Percentiles rank a stretch among this genome's conserved stretches.
Conservation (phyloP, 2,888 invertebrate species). For the Spilosoma lubricipeda region DNA sequence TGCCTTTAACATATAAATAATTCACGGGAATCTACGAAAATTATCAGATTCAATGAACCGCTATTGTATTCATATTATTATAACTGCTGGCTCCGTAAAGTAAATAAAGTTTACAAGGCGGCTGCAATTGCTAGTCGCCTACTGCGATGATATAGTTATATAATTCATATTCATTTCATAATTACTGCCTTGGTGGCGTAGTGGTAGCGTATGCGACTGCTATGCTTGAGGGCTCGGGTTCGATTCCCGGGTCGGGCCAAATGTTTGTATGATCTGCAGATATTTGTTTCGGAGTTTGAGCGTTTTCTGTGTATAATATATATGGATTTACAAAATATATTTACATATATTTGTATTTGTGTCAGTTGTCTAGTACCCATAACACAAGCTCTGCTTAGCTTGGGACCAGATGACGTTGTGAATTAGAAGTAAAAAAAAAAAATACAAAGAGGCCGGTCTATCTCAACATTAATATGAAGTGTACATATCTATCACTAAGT, state of each 20-base stretch:
- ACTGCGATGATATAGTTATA: not conserved
- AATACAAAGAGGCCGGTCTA: not conserved
- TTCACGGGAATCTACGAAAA: not conserved
- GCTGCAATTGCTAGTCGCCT: not conserved
- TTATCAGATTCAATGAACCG: not conserved
- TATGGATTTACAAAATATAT: too few species aligned
- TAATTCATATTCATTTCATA: not conserved
- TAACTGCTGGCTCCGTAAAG: not conserved
- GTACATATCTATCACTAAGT: not conserved
- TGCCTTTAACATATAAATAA: not conserved
- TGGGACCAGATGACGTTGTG: too few species aligned
- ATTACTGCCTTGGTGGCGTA: too few species aligned
- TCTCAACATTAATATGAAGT: not conserved
- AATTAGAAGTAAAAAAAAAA: not conserved
- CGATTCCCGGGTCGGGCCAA: too few species aligned
- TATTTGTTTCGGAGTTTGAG: too few species aligned
- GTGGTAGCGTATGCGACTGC: too few species aligned
- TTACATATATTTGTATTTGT: too few species aligned
- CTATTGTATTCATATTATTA: not conserved
- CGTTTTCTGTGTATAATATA: too few species aligned
- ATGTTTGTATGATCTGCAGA: too few species aligned
- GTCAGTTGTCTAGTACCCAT: too few species aligned
- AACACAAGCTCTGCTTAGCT: too few species aligned
- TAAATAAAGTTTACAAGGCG: not conserved
- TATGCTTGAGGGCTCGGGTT: too few species aligned